A percentile compares a stretch with the other conserved stretches of the same genome.
Evolutionary conservation across 1,140 invertebrate genomes (phyloP).

Genomic region (Papilio polytes): DNA sequence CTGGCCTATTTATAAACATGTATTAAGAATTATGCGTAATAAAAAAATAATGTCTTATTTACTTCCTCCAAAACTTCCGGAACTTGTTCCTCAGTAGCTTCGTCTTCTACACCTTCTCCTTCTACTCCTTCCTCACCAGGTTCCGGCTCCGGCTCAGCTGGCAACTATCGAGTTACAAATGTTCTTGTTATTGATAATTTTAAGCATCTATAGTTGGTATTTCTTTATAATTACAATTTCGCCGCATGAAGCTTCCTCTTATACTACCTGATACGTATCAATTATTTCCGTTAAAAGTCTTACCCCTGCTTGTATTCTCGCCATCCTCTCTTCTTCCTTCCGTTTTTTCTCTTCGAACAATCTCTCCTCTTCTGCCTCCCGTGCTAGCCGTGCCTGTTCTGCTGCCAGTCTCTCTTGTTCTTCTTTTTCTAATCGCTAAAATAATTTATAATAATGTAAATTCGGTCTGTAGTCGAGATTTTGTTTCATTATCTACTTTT

Average conservation of each 20-base stretch:
- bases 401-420: conserved; percentile 63
- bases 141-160: conserved; percentile 66
- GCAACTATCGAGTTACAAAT: conserved; percentile 53
- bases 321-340: conserved; percentile 72
- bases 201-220: neutral
- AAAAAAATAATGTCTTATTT: conserved; percentile 35
- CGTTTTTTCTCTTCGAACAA: conserved; percentile 62
- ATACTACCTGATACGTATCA: neutral
- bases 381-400: conserved; percentile 65
- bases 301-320: conserved; percentile 73
- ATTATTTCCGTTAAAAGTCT: neutral
- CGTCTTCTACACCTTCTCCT: conserved; percentile 36
- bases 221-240: neutral
- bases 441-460: conserved; percentile 13
- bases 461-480: neutral
- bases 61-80: conserved; percentile 51
- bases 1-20: neutral
- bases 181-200: neutral
- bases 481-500: neutral
- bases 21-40: neutral
- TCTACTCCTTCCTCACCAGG: conserved; percentile 43
- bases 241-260: neutral
- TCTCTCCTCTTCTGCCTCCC: conserved; percentile 68
- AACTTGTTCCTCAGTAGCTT: conserved; percentile 41
- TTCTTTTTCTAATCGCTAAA: conserved; percentile 67